Evolutionary conservation across 2,888 invertebrate species (phyloP).

Genomic region (Acleris sparsana): DNA sequence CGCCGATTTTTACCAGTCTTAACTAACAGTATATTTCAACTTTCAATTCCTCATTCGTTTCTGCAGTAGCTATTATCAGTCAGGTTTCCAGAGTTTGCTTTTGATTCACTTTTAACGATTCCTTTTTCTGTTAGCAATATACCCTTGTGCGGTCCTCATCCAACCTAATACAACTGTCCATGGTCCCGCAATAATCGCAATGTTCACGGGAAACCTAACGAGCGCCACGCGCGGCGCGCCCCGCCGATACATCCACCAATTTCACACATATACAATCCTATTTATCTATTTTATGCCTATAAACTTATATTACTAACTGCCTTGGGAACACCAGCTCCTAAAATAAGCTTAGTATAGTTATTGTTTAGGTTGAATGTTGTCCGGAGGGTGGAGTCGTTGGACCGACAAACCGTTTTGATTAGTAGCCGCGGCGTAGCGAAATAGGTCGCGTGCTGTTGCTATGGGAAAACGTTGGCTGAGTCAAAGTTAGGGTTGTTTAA

Average conservation of each 20-base stretch:
- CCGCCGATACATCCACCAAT: conserved; percentile 66
- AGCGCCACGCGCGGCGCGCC: conserved; percentile 73
- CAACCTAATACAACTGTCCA: not conserved
- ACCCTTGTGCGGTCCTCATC: too few relatives aligned
- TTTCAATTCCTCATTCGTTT: too few relatives aligned
- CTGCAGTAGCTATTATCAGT: too few relatives aligned
- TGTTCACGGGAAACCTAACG: conserved; percentile 77
- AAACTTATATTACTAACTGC: conserved; percentile 47
- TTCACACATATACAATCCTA: conserved; percentile 63
- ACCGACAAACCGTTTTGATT: conserved; percentile 50
- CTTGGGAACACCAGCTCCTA: conserved; percentile 21
- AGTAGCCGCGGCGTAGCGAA: conserved; percentile 61
- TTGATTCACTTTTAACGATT: too few relatives aligned
- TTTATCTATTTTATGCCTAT: conserved; percentile 73
- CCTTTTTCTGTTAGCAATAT: too few relatives aligned
- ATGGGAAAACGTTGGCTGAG: conserved; percentile 63
- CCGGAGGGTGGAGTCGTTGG: conserved; percentile 13
- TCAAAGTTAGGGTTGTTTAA: too few relatives aligned
- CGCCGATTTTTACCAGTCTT: too few relatives aligned
- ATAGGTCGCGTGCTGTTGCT: conserved; percentile 73
- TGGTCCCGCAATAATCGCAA: conserved; percentile 46
- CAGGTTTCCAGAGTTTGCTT: too few relatives aligned
- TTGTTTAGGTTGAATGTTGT: conserved; percentile 29
- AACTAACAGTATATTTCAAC: too few relatives aligned
- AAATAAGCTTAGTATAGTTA: conserved; percentile 23